A percentile compares a stretch with the other conserved stretches of the same genome.
Evolutionary conservation across 2,113 vertebrate species (phyloP).

Genomic region (Cardinalis cardinalis): DNA sequence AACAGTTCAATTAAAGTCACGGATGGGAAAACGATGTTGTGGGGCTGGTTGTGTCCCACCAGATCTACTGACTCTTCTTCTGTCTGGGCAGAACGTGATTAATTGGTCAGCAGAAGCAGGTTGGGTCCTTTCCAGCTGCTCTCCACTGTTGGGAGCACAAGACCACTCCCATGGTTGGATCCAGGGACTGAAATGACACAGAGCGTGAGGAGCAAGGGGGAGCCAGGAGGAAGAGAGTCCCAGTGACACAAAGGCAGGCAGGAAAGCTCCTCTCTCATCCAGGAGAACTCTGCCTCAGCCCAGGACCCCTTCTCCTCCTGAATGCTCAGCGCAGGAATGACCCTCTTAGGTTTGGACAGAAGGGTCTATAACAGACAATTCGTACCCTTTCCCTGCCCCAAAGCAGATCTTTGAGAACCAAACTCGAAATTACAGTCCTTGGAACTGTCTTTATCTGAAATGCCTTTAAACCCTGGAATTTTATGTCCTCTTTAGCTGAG

Average conservation of each 20-base stretch:
- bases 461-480: conserved; percentile 14
- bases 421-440: conserved; percentile 14
- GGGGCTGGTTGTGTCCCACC: background rate
- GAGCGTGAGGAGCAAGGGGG: background rate
- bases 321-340: background rate
- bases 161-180: rapidly evolving
- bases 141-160: rapidly evolving
- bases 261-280: background rate
- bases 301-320: background rate
- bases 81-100: background rate
- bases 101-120: background rate
- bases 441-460: conserved; percentile 6
- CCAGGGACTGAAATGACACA: rapidly evolving
- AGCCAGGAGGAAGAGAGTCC: background rate
- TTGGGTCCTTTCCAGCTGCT: background rate
- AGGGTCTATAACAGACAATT: background rate
- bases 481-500: background rate
- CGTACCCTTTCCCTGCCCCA: background rate
- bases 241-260: background rate
- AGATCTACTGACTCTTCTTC: background rate
- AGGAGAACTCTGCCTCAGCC: background rate
- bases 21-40: background rate
- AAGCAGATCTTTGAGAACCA: conserved; percentile 1
- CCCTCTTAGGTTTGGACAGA: background rate
- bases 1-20: background rate